A percentile compares a stretch with the other conserved stretches of the same genome.
phyloP scores from a whole-genome alignment of 2,797 vertebrate species.

The Vipera ursinii region DNA sequence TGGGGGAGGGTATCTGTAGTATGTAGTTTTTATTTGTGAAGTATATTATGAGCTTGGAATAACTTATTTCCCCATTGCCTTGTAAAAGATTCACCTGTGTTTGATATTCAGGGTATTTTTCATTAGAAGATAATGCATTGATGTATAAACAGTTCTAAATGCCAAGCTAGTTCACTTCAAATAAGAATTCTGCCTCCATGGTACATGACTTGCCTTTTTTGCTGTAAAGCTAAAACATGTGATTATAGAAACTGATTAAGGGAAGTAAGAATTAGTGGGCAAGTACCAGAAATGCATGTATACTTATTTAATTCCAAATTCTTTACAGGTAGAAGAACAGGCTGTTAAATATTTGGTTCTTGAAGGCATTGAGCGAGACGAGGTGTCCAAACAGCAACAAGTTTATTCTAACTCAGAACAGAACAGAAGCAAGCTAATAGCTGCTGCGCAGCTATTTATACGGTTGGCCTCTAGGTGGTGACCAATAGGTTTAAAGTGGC shows the following conservation, averaged over 20 bases:
- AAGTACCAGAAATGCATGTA: not conserved
- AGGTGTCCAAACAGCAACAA: no score
- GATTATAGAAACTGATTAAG: not conserved
- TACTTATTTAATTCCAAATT: not conserved
- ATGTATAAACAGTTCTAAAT: conserved; percentile 10
- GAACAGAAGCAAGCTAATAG: no score
- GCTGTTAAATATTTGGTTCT: not conserved
- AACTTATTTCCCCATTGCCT: conserved; percentile 45
- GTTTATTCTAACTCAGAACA: no score
- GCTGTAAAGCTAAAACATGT: conserved; percentile 1
- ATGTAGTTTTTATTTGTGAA: conserved; percentile 49
- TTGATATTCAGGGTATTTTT: not conserved
- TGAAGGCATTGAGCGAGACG: no score
- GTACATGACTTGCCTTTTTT: not conserved
- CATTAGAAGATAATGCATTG: conserved; percentile 1
- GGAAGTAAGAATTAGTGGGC: not conserved
- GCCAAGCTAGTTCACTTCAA: not conserved
- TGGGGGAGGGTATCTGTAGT: conserved; percentile 53
- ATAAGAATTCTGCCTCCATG: not conserved
- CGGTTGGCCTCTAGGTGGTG: no score
- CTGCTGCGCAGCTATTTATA: no score
- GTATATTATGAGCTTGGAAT: conserved; percentile 14
- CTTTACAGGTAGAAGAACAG: not conserved
- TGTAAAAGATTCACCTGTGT: conserved; percentile 42
- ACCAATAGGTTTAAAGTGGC: no score